Evolutionary conservation across 2,888 invertebrate species (phyloP).

Genomic region (Lasioglossum calceatum): DNA sequence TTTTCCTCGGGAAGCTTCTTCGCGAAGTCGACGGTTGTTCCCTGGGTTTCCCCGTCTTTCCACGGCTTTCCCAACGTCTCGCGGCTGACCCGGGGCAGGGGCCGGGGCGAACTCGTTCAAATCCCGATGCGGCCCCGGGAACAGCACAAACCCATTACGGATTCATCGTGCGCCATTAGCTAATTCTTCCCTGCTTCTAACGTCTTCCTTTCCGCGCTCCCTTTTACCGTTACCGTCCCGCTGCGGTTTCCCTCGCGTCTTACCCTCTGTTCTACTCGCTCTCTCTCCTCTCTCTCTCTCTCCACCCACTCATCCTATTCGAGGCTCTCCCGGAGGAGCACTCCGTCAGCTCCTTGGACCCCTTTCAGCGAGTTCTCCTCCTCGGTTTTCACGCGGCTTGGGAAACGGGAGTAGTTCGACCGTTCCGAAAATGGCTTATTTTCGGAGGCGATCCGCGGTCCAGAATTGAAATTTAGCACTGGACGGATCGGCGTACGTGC

Average conservation of each 20-base stretch:
- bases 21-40: slow-evolving; percentile 49
- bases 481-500: neutral
- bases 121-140: slow-evolving; percentile 80
- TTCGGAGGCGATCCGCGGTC: neutral
- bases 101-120: slow-evolving; percentile 70
- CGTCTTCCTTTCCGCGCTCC: slow-evolving; percentile 78
- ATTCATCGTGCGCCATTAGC: slow-evolving; percentile 84
- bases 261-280: slow-evolving; percentile 3
- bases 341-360: slow-evolving; percentile 60
- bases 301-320: slow-evolving; percentile 52
- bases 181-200: slow-evolving; percentile 81
- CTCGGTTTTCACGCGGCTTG: slow-evolving; percentile 30
- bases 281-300: neutral
- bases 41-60: slow-evolving; percentile 35
- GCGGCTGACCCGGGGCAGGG: slow-evolving; percentile 44
- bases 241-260: slow-evolving; percentile 52
- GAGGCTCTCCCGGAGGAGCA: slow-evolving; percentile 61
- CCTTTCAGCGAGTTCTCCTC: slow-evolving; percentile 55
- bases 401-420: slow-evolving; percentile 23
- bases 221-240: slow-evolving; percentile 62
- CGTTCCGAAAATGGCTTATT: slow-evolving; percentile 15
- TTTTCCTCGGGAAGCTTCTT: slow-evolving; percentile 60
- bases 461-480: slow-evolving; percentile 13
- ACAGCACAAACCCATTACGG: slow-evolving; percentile 84
- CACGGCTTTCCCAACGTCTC: slow-evolving; percentile 44